phyloP scores from a whole-genome alignment of 35 echinoderm and acorn worm genomes.

The Holothuria glaberrima region DNA sequence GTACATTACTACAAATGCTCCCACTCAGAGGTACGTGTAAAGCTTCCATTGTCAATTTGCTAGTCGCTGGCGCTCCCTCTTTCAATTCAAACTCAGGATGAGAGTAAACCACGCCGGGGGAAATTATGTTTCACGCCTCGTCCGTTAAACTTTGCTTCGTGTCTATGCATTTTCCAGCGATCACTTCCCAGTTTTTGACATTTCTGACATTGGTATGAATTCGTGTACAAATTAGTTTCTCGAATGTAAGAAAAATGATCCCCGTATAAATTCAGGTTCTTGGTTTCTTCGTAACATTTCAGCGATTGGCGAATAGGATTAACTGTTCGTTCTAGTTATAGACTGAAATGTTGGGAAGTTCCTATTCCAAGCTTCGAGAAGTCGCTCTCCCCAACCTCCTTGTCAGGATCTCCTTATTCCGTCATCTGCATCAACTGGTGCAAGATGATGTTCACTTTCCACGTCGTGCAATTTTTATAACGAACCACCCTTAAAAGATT shows the following conservation, averaged over 20 bases:
- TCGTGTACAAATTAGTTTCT: no score
- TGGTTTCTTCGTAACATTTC: neutral
- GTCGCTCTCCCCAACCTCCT: neutral
- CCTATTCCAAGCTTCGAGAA: no score
- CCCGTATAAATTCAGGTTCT: neutral
- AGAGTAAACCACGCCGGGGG: slow-evolving; percentile 33
- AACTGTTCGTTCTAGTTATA: neutral
- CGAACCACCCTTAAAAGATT: neutral
- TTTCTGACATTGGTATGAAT: no score
- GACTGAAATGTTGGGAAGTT: no score
- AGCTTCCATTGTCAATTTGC: neutral
- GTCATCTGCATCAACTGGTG: neutral
- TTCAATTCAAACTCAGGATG: slow-evolving; percentile 5
- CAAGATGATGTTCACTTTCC: neutral
- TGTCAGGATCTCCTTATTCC: neutral
- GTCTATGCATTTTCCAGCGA: neutral
- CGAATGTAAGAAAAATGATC: no score
- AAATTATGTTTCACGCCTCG: slow-evolving; percentile 22
- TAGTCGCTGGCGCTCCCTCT: neutral
- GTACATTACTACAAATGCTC: slow-evolving; percentile 28
- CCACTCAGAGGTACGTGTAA: slow-evolving; percentile 13
- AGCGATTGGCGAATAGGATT: neutral
- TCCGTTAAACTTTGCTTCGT: slow-evolving; percentile 31
- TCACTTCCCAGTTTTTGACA: no score
- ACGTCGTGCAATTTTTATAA: neutral